Evolutionary conservation across 2,113 vertebrate genomes (phyloP).

Genomic region (Clinocottus analis): DNA sequence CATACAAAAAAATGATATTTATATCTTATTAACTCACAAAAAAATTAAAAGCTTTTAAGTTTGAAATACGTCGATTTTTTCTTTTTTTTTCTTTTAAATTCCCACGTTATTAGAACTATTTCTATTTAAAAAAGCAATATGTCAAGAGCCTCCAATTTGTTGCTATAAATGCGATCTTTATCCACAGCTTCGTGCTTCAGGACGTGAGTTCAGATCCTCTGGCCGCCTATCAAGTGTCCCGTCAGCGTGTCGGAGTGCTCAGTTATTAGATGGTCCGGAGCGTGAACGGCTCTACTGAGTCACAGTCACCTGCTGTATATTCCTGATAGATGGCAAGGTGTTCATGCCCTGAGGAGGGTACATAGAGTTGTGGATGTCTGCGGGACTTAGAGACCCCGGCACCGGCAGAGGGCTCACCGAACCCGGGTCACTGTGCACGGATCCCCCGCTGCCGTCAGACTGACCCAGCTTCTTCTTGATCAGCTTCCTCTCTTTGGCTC

Average conservation of each 20-base stretch:
- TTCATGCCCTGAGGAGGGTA: conserved; percentile 86
- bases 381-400: conserved; percentile 83
- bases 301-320: conserved; percentile 89
- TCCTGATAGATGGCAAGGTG: conserved; percentile 89
- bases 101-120: conserved; percentile 79
- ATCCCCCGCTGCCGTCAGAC: conserved; percentile 90
- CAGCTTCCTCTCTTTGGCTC: conserved; percentile 94
- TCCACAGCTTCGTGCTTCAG: conserved; percentile 66
- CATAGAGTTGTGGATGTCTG: conserved; percentile 84
- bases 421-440: conserved; percentile 92
- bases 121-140: conserved; percentile 82
- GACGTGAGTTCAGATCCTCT: conserved; percentile 61
- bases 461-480: conserved; percentile 95
- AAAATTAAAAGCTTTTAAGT: conserved; percentile 77
- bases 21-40: conserved; percentile 84
- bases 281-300: conserved; percentile 80
- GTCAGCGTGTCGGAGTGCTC: conserved; percentile 84
- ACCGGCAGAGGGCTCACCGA: conserved; percentile 91
- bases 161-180: conserved; percentile 67
- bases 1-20: conserved; percentile 80
- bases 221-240: conserved; percentile 67
- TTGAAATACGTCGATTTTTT: conserved; percentile 71
- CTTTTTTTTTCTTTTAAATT: conserved; percentile 38
- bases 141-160: conserved; percentile 84
- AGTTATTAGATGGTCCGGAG: conserved; percentile 70